phyloP scores from a whole-genome alignment of 2,888 invertebrate species.

The Hydrotaea cyrtoneurina region DNA sequence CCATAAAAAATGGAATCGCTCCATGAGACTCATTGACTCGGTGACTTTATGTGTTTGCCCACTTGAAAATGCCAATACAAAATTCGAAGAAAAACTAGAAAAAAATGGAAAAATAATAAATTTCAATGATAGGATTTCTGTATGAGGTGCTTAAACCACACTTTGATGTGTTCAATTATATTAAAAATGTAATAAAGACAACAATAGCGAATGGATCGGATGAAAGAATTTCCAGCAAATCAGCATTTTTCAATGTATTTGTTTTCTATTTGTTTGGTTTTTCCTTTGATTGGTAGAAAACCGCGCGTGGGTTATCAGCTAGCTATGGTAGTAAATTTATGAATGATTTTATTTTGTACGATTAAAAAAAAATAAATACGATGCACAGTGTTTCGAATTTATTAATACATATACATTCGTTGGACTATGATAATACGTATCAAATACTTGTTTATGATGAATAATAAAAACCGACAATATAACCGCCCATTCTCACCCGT shows the following conservation, averaged over 20 bases:
- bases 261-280: neutral
- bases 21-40: neutral
- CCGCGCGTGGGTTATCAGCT: slow-evolving; percentile 42
- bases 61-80: slow-evolving; percentile 29
- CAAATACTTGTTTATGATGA: too few species aligned
- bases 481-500: too few species aligned
- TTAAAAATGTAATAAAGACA: neutral
- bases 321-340: slow-evolving; percentile 17
- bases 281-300: slow-evolving; percentile 3
- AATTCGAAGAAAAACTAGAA: neutral
- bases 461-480: too few species aligned
- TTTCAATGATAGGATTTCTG: slow-evolving; percentile 21
- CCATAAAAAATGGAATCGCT: neutral
- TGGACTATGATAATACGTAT: too few species aligned
- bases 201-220: neutral
- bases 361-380: neutral
- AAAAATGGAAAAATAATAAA: slow-evolving; percentile 30
- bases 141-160: slow-evolving; percentile 30
- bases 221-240: slow-evolving; percentile 12
- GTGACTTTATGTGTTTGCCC: slow-evolving; percentile 12
- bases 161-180: slow-evolving; percentile 45
- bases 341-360: slow-evolving; percentile 19
- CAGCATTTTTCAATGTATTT: neutral
- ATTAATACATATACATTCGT: neutral
- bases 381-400: neutral